Evolutionary conservation across 2,797 vertebrate genomes (phyloP).

Genomic region (Mormyrops boulengeri): DNA sequence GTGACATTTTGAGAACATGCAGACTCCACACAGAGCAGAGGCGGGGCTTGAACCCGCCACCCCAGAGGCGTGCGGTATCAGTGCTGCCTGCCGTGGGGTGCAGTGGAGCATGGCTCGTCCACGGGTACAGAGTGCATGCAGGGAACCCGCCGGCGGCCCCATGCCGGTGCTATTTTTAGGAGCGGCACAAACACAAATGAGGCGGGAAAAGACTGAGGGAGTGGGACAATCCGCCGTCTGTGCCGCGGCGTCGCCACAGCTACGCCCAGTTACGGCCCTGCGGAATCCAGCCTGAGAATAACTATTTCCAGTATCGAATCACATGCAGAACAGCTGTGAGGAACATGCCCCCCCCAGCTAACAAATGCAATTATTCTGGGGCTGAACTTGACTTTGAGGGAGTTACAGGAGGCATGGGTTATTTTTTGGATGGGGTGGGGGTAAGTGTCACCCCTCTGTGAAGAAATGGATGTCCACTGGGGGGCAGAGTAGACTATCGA

Average conservation of each 20-base stretch:
- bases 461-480: neutral
- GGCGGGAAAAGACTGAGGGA: conserved; percentile 35
- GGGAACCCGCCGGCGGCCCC: neutral
- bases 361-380: conserved; percentile 54
- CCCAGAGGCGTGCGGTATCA: neutral
- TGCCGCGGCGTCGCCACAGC: conserved; percentile 30
- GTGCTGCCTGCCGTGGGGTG: neutral
- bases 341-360: conserved; percentile 43
- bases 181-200: conserved; percentile 30
- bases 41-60: neutral
- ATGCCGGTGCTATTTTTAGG: conserved; percentile 25
- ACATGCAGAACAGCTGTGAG: conserved; percentile 76
- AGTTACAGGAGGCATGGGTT: conserved; percentile 31
- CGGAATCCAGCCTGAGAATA: conserved; percentile 49
- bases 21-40: neutral
- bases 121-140: neutral
- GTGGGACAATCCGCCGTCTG: conserved; percentile 28
- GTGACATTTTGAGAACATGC: neutral
- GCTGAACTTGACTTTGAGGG: conserved; percentile 60
- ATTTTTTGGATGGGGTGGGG: neutral
- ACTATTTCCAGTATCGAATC: conserved; percentile 64
- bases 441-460: neutral
- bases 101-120: neutral
- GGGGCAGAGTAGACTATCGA: neutral
- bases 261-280: conserved; percentile 36